These are phyloP conservation scores for Nephila pilipes DNA, from an alignment of 1,140 invertebrate genomes.

Conservation along the genomic window DNA sequence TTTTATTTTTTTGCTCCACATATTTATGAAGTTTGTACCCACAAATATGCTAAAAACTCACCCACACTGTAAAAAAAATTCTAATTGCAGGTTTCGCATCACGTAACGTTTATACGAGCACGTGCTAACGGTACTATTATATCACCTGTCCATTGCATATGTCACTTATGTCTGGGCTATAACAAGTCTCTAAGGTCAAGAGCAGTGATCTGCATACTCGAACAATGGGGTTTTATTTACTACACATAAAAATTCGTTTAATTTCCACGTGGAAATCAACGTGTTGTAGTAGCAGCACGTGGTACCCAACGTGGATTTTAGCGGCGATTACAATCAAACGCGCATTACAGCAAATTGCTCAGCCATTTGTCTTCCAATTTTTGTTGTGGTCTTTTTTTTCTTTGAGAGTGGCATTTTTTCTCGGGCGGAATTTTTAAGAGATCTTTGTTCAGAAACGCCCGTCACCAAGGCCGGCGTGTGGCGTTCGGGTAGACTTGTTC, in stretches of 20 bases:
- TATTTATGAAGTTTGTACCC: slow-evolving; percentile 1
- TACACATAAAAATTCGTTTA: neutral
- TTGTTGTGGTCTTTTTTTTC: neutral
- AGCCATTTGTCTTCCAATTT: neutral
- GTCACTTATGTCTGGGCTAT: neutral
- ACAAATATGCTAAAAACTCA: neutral
- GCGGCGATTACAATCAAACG: neutral
- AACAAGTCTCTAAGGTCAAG: slow-evolving; percentile 22
- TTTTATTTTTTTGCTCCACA: neutral
- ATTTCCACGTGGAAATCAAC: slow-evolving; percentile 4
- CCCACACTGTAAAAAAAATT: neutral
- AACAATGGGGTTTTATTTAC: slow-evolving; percentile 35
- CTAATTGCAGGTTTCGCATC: neutral
- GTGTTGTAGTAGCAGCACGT: neutral
- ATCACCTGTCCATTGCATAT: neutral
- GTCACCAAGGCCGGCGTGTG: slow-evolving; percentile 1
- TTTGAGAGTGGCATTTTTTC: neutral
- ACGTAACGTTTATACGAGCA: neutral
- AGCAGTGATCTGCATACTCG: neutral
- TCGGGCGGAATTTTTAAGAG: neutral
- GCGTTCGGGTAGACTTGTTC: neutral
- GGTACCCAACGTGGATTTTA: neutral
- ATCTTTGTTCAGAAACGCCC: slow-evolving; percentile 35
- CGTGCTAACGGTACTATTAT: neutral
- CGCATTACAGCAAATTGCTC: neutral